Base-by-base conservation (phyloP, 2,797 vertebrate species). In the Pseudomugil tenellus region DNA sequence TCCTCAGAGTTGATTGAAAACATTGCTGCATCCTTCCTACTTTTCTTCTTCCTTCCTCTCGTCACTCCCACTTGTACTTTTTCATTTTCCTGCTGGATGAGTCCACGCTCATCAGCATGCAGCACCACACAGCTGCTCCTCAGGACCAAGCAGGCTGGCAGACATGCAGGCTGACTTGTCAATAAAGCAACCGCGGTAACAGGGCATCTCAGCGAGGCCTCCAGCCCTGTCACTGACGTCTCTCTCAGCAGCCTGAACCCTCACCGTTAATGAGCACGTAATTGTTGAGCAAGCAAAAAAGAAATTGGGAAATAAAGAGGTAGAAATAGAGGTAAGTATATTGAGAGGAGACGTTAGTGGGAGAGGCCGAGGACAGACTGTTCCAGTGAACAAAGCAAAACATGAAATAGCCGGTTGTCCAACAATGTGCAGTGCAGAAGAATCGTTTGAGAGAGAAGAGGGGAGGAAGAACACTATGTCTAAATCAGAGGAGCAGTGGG, bases 51-150 rank as follows among this genome's bases (percentile, higher is more conserved):
- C 65, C 55, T 64, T 63, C 67, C 55, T 53, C 43, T n/a, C 2
- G 2, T 71, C 87, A 67, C 67, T 74, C 73, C 70, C 63, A 48
- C 73, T 74, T 41, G 26, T 0, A 6, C 52, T 35, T 61, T 78
- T 76, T 68, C 67, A 68, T 80, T 85, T 87, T 76, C 70, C 68
- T 78, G 57, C 77, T 39, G 46, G 74, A 84, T 76, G 70, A 67
- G 54, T 74, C 49, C 0, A 8, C 12, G 3, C 84, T 91, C 79
- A 92, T 90, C 80, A 84, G 81, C 84, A 91, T 90, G 84, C 87
- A 71, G 84, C 72, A 55, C 81, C 76, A 72, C 1, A 32, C 76
- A 0, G 68, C 55, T 54, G 82, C 70, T 76, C 70, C 84, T 72
- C 68, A 19, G 80, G 76, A 78, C 72, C 57, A 58, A 66, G 76